Percentiles rank a stretch among this genome's conserved stretches.
These are phyloP conservation scores for Menura novaehollandiae DNA, from an alignment of 2,113 vertebrate genomes.

Conservation along the genomic window DNA sequence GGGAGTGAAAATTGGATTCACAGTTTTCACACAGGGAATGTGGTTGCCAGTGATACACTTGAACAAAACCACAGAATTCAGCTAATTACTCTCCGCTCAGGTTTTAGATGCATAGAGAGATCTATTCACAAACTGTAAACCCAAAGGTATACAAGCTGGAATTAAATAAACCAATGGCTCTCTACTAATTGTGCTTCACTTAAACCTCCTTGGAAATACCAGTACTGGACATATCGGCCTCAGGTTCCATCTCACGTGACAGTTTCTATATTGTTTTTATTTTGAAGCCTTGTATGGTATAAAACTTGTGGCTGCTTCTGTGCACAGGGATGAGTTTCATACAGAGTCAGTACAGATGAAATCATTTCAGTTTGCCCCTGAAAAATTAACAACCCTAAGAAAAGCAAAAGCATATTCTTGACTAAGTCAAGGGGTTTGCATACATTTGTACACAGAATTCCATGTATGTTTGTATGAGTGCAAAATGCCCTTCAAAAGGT, in stretches of 20 bases:
- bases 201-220: background rate
- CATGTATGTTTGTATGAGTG: background rate
- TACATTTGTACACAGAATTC: background rate
- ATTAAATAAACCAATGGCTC: background rate
- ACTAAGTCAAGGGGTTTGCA: background rate
- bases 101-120: background rate
- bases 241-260: background rate
- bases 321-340: background rate
- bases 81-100: background rate
- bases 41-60: background rate
- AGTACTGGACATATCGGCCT: fast-evolving
- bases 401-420: background rate
- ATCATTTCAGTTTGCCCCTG: background rate
- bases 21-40: background rate
- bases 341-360: background rate
- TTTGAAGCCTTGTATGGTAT: background rate
- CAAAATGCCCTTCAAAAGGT: background rate
- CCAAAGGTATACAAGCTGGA: background rate
- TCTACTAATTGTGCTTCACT: background rate
- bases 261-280: background rate
- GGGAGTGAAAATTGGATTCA: background rate
- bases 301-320: background rate
- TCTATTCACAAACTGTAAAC: background rate
- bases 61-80: background rate
- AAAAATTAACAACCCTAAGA: background rate